Base-by-base conservation (phyloP, 2,888 invertebrate species). In the Lithophane semibrunnea region DNA sequence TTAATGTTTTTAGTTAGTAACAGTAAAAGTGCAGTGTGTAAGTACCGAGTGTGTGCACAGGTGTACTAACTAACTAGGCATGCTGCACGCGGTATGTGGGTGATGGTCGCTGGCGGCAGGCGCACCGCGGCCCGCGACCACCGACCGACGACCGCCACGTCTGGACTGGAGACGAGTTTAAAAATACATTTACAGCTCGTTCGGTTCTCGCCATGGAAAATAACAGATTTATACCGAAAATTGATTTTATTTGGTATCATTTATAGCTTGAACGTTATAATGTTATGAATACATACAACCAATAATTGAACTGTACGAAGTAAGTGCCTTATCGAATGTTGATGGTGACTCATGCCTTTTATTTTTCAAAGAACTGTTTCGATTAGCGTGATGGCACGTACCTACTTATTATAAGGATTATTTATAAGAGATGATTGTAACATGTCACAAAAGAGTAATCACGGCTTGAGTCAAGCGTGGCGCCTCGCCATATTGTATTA, bases 401-500 rank as follows among this genome's bases (percentile, higher is more conserved):
- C 60, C 9, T 61, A 60, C 56, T 71, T 47, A 79, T 86, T 75
- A 61, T n/a, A 66, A 78, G 61, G 72, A 77, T 82, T 82, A 85
- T 73, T 78, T 79, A 65, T 78, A 76, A 75, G 72, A 84, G 76
- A 84, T 79, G 64, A 77, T 78, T 86, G 81, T 85, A 84, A 86
- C 81, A 85, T 91, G 91, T 92, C 89, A 92, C 90, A 91, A 94
- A 92, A 91, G 90, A 91, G 91, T 91, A 91, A 93, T 93, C 93
- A 91, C 85, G 90, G 90, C 91, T 81, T 90, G 92, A 93, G 93
- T 93, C 91, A 88, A 94, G 94, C 94, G 93, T 93, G 93, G 94
- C 94, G 94, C 92, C 92, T 88, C 83, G 88, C 93, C 94, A 93
- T 96, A 96, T 95, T 92, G 93, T 93, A 93, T 96, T 95, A 95